A percentile compares a stretch with the other conserved stretches of the same genome.
These are phyloP conservation scores for Anableps anableps DNA, from an alignment of 2,797 vertebrate species.

Conservation along the genomic window DNA sequence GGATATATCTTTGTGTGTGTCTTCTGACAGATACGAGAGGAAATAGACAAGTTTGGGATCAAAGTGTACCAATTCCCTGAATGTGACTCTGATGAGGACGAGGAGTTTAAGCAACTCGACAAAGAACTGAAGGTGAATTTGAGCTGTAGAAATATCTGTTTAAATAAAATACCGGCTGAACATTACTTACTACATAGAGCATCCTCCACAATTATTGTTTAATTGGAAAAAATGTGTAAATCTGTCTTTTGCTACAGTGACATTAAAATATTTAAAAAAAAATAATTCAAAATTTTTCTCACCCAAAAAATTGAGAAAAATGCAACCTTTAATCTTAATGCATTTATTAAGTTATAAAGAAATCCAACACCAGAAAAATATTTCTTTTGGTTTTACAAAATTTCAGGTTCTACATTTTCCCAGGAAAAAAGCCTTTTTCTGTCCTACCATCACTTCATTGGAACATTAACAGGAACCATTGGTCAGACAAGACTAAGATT, in stretches of 20 bases:
- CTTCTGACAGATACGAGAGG: slow-evolving; percentile 89
- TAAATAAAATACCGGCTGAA: neutral
- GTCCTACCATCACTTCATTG: neutral
- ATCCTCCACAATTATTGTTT: neutral
- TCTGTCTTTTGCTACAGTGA: neutral
- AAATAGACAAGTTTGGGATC: slow-evolving; percentile 97
- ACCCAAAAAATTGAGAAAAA: neutral
- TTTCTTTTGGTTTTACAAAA: neutral
- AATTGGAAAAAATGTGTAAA: neutral
- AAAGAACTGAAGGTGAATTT: slow-evolving; percentile 94
- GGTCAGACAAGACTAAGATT: too few relatives aligned
- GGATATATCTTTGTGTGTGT: slow-evolving; percentile 1
- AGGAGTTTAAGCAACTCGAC: slow-evolving; percentile 98
- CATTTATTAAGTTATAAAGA: neutral
- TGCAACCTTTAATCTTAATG: neutral
- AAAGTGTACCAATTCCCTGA: slow-evolving; percentile 99
- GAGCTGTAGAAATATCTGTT: neutral
- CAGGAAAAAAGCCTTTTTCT: neutral
- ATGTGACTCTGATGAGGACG: slow-evolving; percentile 98
- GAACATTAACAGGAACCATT: too few relatives aligned
- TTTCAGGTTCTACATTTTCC: neutral
- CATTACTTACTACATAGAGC: neutral
- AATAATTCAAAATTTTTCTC: neutral
- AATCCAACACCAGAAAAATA: neutral
- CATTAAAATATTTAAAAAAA: neutral